A percentile compares a stretch with the other conserved stretches of the same genome.
Evolutionary conservation across 2,797 vertebrate species (phyloP).

Genomic region (Rhincodon typus): DNA sequence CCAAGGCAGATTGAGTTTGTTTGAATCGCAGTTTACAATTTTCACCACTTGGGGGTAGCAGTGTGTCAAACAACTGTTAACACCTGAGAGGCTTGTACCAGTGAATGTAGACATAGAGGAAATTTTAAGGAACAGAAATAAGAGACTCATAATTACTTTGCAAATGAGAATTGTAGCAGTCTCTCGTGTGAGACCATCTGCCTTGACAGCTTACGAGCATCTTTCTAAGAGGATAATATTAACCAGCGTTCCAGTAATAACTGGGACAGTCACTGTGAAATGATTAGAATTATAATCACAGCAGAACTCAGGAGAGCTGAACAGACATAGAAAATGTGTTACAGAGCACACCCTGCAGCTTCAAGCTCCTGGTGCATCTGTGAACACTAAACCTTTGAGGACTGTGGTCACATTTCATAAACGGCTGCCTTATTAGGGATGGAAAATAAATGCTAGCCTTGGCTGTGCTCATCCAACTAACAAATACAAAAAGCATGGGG

Average conservation of each 20-base stretch:
- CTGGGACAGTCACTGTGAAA: slow-evolving; percentile 35
- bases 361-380: background rate
- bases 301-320: slow-evolving; percentile 17
- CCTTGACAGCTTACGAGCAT: slow-evolving; percentile 23
- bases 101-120: background rate
- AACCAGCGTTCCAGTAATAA: slow-evolving; percentile 30
- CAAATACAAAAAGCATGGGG: background rate
- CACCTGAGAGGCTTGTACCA: background rate
- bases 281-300: slow-evolving; percentile 34
- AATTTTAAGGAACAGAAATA: background rate
- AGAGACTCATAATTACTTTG: slow-evolving; percentile 29
- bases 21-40: background rate
- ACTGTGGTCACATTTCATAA: background rate
- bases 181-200: slow-evolving; percentile 28
- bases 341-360: background rate
- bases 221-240: slow-evolving; percentile 28
- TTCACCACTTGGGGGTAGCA: background rate
- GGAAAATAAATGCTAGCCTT: background rate
- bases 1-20: background rate
- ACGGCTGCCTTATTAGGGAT: background rate
- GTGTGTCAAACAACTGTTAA: background rate
- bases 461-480: background rate
- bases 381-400: background rate
- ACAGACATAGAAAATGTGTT: background rate
- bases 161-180: slow-evolving; percentile 27